Conservation (phyloP, 2,113 vertebrate genomes). For the Anguilla japonica region DNA sequence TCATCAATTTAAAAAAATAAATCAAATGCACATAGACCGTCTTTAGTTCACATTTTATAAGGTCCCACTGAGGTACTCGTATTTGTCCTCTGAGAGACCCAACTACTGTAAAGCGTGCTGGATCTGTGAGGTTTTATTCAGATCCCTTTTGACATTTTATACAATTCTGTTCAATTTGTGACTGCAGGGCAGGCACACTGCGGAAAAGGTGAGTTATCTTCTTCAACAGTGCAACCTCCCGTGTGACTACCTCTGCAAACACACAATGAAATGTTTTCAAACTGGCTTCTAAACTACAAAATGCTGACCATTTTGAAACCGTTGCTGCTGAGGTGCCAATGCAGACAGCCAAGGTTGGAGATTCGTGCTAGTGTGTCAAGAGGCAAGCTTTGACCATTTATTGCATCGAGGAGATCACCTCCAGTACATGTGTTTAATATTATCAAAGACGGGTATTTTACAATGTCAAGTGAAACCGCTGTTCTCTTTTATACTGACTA, state of each 20-base stretch:
- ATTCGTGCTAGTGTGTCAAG: too few species aligned
- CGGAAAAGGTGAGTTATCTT: background rate
- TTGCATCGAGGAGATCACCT: background rate
- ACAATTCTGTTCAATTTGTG: background rate
- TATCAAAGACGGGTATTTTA: background rate
- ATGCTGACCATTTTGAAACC: too few species aligned
- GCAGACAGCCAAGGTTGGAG: too few species aligned
- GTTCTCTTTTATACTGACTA: too few species aligned
- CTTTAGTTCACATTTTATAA: background rate
- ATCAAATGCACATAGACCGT: background rate
- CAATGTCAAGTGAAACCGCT: too few species aligned
- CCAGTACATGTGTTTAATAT: background rate
- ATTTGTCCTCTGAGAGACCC: background rate
- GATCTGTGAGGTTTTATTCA: too few species aligned
- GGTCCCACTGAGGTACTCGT: too few species aligned
- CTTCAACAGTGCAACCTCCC: background rate
- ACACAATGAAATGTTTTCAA: too few species aligned
- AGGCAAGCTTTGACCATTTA: background rate
- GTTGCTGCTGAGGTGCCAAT: too few species aligned
- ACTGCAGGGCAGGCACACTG: background rate
- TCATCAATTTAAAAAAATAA: background rate
- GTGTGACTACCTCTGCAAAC: background rate
- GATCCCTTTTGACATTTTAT: background rate
- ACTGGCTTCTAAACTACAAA: too few species aligned
- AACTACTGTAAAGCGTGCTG: too few species aligned